Evolutionary conservation across 2,113 vertebrate species (phyloP).

Genomic region (Eulemur rufifrons): DNA sequence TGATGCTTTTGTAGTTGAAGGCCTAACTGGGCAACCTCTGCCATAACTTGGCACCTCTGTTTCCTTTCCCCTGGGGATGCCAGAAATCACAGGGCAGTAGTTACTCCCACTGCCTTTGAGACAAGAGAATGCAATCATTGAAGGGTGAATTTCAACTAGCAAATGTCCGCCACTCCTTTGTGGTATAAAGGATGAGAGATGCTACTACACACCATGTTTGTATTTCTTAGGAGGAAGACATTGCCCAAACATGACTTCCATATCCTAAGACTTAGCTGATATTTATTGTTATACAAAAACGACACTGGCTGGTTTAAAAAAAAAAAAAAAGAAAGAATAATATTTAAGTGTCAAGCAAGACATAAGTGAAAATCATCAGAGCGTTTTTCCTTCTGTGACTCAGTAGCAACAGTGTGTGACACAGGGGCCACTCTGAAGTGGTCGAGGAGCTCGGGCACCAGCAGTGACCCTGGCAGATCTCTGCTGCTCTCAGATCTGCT

Average conservation of each 20-base stretch:
- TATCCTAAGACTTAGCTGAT: neutral
- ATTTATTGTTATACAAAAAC: neutral
- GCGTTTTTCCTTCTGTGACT: neutral
- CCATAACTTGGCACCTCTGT: neutral
- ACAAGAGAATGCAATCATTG: neutral
- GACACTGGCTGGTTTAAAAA: neutral
- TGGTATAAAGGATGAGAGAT: neutral
- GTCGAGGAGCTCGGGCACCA: fast-evolving
- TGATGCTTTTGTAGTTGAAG: neutral
- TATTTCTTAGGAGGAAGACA: neutral
- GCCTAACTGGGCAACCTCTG: neutral
- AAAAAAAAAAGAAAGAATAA: neutral
- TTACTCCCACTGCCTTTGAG: neutral
- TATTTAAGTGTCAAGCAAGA: neutral
- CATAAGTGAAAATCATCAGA: neutral
- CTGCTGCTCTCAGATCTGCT: neutral
- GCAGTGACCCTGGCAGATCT: neutral
- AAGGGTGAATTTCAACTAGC: neutral
- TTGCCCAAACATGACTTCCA: fast-evolving
- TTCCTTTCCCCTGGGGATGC: constrained; percentile 3
- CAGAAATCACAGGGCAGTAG: neutral
- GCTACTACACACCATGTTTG: too few species aligned
- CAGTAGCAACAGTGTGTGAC: neutral
- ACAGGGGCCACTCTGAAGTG: neutral
- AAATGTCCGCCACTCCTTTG: neutral